phyloP scores from a whole-genome alignment of 2,113 vertebrate species.

The Neolamprologus hecqui region DNA sequence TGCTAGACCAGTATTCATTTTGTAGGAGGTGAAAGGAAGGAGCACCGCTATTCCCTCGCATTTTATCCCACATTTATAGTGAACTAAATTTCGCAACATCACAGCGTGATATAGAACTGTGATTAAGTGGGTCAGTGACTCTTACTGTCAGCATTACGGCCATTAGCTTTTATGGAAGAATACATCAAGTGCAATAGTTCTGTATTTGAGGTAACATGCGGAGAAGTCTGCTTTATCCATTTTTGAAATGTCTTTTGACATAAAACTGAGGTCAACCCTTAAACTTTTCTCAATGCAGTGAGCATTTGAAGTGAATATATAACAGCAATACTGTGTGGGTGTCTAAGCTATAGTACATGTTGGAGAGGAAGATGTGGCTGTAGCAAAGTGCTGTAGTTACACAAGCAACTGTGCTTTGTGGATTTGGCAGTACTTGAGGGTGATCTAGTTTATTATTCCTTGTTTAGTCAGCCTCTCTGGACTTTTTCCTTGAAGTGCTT shows the following conservation, averaged over 20 bases:
- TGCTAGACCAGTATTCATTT: slow-evolving; percentile 56
- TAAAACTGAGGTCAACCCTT: slow-evolving; percentile 25
- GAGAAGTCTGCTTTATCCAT: slow-evolving; percentile 24
- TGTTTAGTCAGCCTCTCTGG: slow-evolving; percentile 54
- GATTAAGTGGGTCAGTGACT: slow-evolving; percentile 50
- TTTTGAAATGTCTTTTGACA: slow-evolving; percentile 3
- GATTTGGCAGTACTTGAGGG: slow-evolving; percentile 31
- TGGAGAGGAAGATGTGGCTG: slow-evolving; percentile 12
- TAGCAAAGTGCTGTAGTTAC: slow-evolving; percentile 1
- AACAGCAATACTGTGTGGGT: slow-evolving; percentile 11
- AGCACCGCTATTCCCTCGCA: neutral
- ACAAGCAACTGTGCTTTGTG: slow-evolving; percentile 33
- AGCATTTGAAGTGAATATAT: slow-evolving; percentile 11
- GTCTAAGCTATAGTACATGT: neutral
- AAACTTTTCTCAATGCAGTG: slow-evolving; percentile 23
- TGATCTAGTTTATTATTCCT: slow-evolving; percentile 55
- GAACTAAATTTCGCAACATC: slow-evolving; percentile 7
- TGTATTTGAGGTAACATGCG: slow-evolving; percentile 5
- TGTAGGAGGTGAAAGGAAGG: slow-evolving; percentile 21
- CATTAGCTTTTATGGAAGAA: slow-evolving; percentile 36
- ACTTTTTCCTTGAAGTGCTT: slow-evolving; percentile 39
- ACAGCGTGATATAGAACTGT: neutral
- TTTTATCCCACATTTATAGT: slow-evolving; percentile 18
- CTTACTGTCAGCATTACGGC: slow-evolving; percentile 31
- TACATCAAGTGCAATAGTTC: slow-evolving; percentile 6